Conservation (phyloP, 1,140 invertebrate species). For the Zaprionus nigranus region DNA sequence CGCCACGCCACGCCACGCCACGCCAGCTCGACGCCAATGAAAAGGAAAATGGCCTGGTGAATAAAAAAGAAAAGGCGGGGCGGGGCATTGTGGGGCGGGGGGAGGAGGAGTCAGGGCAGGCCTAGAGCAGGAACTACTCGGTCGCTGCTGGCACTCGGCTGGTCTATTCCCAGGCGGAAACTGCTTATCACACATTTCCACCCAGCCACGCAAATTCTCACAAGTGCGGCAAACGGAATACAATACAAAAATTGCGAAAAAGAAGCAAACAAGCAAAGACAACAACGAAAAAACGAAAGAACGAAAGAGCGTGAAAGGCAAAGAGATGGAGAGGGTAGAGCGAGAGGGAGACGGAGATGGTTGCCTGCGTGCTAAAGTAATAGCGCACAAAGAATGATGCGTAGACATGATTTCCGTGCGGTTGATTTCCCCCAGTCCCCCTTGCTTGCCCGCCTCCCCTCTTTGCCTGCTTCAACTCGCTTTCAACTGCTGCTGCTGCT, state of each 20-base stretch:
- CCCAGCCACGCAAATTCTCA: constrained; percentile 73
- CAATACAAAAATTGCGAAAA: constrained; percentile 67
- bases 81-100: not conserved
- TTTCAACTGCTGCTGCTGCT: not conserved
- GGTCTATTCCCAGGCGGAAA: constrained; percentile 76
- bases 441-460: not conserved
- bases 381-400: constrained; percentile 81
- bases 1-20: not conserved
- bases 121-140: constrained; percentile 40
- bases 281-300: constrained; percentile 22
- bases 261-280: constrained; percentile 19
- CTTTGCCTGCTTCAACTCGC: not conserved
- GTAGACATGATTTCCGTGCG: constrained; percentile 83
- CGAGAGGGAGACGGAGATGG: not conserved
- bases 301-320: constrained; percentile 9
- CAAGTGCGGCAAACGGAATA: constrained; percentile 65
- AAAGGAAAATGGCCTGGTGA: constrained; percentile 55
- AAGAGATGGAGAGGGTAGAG: not conserved
- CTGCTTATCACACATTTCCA: constrained; percentile 83
- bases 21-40: constrained; percentile 69
- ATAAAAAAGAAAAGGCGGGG: constrained; percentile 14
- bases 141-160: not conserved
- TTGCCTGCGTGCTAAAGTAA: constrained; percentile 56
- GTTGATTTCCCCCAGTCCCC: constrained; percentile 61
- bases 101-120: constrained; percentile 16